Conservation (phyloP, 2,113 vertebrate genomes). For the Oceanodroma tethys region DNA sequence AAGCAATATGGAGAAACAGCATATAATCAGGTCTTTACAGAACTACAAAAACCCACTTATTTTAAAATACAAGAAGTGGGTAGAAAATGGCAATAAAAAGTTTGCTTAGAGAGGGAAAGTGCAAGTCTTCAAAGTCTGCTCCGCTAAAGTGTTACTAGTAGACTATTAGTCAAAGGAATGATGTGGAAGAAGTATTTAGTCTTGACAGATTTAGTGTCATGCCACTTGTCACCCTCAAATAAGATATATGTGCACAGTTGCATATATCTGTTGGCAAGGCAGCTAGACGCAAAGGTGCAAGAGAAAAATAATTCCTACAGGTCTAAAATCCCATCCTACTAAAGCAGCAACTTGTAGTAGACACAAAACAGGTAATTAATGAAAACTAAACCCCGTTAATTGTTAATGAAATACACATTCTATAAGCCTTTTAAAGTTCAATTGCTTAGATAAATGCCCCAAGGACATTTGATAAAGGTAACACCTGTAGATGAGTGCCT, state of each 20-base stretch:
- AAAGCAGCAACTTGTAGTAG: neutral
- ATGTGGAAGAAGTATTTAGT: neutral
- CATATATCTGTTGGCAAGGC: neutral
- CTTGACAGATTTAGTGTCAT: neutral
- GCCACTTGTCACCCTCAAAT: neutral
- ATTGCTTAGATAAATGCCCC: neutral
- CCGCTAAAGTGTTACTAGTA: neutral
- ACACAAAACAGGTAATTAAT: constrained; percentile 29
- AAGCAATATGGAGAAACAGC: neutral
- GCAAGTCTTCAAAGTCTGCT: neutral
- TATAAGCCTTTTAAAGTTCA: constrained; percentile 33
- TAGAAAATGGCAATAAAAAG: neutral
- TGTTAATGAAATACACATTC: constrained; percentile 4
- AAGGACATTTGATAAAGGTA: constrained; percentile 30
- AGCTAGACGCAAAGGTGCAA: neutral
- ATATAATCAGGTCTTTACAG: neutral
- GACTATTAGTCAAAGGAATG: neutral
- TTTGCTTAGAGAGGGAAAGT: neutral
- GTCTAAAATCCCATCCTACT: neutral
- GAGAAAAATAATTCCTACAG: neutral
- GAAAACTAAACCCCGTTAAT: neutral
- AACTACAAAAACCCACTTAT: neutral
- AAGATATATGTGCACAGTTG: neutral
- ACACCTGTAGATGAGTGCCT: neutral
- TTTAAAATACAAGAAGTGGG: neutral